Evolutionary conservation across 2,888 invertebrate genomes (phyloP).

Genomic region (Charanyca ferruginea): DNA sequence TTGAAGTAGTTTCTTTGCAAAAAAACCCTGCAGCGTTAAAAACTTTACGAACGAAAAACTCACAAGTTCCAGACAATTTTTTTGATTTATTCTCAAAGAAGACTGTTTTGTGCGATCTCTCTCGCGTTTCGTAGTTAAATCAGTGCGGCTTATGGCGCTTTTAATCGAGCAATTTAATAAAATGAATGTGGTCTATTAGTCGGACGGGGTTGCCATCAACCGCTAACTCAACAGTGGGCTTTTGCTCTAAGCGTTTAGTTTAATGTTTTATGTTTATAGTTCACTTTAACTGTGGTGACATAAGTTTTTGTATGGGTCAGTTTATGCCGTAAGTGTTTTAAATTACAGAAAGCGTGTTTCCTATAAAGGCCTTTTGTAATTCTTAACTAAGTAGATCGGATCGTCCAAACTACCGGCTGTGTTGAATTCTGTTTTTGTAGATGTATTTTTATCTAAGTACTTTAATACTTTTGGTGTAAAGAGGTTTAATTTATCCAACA

Average conservation of each 20-base stretch:
- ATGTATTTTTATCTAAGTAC: no score
- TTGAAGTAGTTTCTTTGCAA: slow-evolving; percentile 27
- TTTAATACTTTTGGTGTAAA: no score
- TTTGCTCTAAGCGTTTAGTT: slow-evolving; percentile 55
- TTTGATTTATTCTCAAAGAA: slow-evolving; percentile 59
- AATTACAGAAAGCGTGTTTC: background rate
- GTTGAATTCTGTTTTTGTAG: no score
- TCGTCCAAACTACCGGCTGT: no score
- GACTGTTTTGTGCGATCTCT: slow-evolving; percentile 57
- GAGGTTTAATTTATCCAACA: no score
- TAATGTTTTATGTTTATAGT: slow-evolving; percentile 55
- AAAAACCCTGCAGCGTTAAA: slow-evolving; percentile 34
- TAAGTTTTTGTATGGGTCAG: slow-evolving; percentile 1
- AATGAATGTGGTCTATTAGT: slow-evolving; percentile 80
- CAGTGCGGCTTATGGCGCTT: slow-evolving; percentile 76
- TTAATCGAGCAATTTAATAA: slow-evolving; percentile 83
- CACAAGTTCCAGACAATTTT: slow-evolving; percentile 40
- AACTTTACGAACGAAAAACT: slow-evolving; percentile 39
- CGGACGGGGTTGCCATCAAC: slow-evolving; percentile 58
- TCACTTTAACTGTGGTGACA: slow-evolving; percentile 17
- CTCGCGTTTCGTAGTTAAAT: slow-evolving; percentile 66
- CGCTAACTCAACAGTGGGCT: slow-evolving; percentile 50
- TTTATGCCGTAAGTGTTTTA: background rate
- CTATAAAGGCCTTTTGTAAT: background rate
- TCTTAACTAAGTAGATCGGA: no score